These are phyloP conservation scores for Mactromeris polynyma DNA, from an alignment of 2,888 invertebrate genomes.

Conservation along the genomic window DNA sequence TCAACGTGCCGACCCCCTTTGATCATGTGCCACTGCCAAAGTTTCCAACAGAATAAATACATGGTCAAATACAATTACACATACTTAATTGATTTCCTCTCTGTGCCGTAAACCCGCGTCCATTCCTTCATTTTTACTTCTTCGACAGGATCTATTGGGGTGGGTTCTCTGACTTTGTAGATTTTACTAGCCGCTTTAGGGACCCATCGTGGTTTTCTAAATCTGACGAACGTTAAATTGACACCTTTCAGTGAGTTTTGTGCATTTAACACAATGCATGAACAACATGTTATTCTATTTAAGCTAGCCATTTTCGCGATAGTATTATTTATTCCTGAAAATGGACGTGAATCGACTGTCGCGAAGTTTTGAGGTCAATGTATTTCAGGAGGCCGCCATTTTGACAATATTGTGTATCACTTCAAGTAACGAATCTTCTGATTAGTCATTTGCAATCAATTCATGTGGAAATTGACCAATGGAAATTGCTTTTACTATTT, in stretches of 20 bases:
- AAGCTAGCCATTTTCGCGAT: slow-evolving; percentile 22
- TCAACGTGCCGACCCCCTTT: too few relatives aligned
- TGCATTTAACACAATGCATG: slow-evolving; percentile 7
- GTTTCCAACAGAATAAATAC: too few relatives aligned
- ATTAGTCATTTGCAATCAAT: neutral
- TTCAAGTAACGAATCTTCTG: neutral
- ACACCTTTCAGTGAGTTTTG: neutral
- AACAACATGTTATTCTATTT: slow-evolving; percentile 25
- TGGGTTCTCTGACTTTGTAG: slow-evolving; percentile 78
- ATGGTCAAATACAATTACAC: neutral
- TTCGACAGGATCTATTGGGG: slow-evolving; percentile 76
- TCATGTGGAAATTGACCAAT: neutral
- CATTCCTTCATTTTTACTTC: slow-evolving; percentile 65
- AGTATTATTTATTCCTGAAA: neutral
- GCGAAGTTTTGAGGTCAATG: neutral
- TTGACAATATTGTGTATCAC: neutral
- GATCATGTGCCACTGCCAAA: too few relatives aligned
- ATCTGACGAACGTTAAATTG: slow-evolving; percentile 74
- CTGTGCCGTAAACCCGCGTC: slow-evolving; percentile 72
- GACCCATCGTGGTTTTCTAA: slow-evolving; percentile 81
- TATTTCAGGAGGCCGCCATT: neutral
- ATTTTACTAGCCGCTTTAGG: slow-evolving; percentile 81
- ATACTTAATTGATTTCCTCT: slow-evolving; percentile 74
- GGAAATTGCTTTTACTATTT: neutral
- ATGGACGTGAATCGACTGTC: neutral